These are phyloP conservation scores for Elysia chlorotica DNA, from an alignment of 1,140 invertebrate species.

Conservation along the genomic window DNA sequence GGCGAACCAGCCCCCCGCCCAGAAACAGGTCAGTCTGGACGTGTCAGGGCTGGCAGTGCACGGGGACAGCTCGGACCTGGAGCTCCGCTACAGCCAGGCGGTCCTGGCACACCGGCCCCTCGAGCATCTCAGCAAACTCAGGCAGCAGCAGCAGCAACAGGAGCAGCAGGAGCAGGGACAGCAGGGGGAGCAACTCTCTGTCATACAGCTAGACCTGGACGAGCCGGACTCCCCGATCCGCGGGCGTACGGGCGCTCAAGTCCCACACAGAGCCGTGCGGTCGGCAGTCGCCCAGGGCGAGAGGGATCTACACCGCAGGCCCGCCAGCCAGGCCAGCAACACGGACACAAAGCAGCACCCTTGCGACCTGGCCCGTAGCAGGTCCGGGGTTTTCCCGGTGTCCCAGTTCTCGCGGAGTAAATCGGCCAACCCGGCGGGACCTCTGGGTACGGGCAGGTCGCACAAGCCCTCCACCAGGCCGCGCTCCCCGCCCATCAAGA, in stretches of 20 bases:
- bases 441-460: too few relatives aligned
- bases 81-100: not conserved
- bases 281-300: too few relatives aligned
- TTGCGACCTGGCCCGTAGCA: too few relatives aligned
- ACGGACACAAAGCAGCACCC: too few relatives aligned
- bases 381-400: too few relatives aligned
- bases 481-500: not conserved
- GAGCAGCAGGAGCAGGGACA: not conserved
- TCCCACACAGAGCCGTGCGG: too few relatives aligned
- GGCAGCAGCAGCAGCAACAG: not conserved
- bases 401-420: too few relatives aligned
- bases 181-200: not conserved
- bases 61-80: not conserved
- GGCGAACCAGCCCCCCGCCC: not conserved
- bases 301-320: too few relatives aligned
- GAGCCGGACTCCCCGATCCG: not conserved
- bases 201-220: not conserved
- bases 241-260: too few relatives aligned
- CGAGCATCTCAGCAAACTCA: not conserved
- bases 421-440: too few relatives aligned
- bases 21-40: not conserved
- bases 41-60: not conserved
- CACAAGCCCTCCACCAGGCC: not conserved
- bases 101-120: too few relatives aligned
- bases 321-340: too few relatives aligned